phyloP scores from a whole-genome alignment of 2,797 vertebrate species.

The Enteromius paludinosus region DNA sequence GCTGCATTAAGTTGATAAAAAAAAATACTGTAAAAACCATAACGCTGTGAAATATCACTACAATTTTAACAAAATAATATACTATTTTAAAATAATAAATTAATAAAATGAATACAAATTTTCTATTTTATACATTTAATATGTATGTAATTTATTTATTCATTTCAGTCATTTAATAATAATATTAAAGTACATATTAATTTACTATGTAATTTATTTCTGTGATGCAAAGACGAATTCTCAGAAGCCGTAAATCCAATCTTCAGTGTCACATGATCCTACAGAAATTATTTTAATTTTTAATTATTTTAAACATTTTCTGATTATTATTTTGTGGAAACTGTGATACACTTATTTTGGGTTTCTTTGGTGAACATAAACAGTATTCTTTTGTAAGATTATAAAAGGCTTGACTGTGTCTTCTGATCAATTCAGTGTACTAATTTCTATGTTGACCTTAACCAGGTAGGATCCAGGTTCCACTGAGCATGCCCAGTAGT shows the following conservation, averaged over 20 bases:
- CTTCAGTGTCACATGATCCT: neutral
- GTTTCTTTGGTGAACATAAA: neutral
- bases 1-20: neutral
- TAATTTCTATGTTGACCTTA: constrained; percentile 75
- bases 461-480: constrained; percentile 96
- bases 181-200: no score
- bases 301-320: no score
- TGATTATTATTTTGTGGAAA: neutral
- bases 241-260: neutral
- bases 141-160: neutral
- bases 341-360: neutral
- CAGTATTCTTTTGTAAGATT: neutral
- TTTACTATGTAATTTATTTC: neutral
- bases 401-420: neutral
- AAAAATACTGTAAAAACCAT: constrained; percentile 1
- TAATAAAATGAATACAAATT: neutral
- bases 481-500: constrained; percentile 97
- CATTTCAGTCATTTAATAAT: no score
- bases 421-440: neutral
- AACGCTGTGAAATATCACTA: neutral
- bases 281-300: neutral
- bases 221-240: neutral
- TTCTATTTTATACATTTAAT: neutral
- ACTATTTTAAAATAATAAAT: neutral
- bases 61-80: neutral